Conservation (phyloP, 2,797 vertebrate species). For the Cossypha polioptera region DNA sequence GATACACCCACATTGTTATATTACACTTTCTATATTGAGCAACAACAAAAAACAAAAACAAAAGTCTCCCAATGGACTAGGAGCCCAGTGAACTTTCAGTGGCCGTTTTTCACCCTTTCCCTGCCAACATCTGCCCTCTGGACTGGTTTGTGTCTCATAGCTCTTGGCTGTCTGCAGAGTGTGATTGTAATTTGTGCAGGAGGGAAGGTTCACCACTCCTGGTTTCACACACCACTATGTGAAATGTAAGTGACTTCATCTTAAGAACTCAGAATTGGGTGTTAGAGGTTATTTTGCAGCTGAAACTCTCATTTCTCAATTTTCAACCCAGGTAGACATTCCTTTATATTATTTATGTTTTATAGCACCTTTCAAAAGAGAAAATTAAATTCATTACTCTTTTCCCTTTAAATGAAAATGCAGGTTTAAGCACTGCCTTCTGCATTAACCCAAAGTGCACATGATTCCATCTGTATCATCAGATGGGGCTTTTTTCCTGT, state of each 20-base stretch:
- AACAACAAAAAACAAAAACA: no score
- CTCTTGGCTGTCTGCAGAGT: neutral
- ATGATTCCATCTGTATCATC: neutral
- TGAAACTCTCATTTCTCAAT: neutral
- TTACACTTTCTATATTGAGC: neutral
- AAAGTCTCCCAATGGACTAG: neutral
- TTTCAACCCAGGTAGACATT: neutral
- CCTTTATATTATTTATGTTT: neutral
- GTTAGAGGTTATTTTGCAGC: neutral
- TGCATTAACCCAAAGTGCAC: neutral
- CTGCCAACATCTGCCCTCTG: neutral
- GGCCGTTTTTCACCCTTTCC: neutral
- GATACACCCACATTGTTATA: neutral
- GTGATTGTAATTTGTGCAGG: neutral
- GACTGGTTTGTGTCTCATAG: neutral
- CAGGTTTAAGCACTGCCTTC: neutral
- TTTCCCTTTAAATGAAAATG: neutral
- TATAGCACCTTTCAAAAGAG: neutral
- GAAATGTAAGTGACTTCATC: neutral
- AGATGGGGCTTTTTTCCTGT: neutral
- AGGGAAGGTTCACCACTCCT: neutral
- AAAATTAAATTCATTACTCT: neutral
- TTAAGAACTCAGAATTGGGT: neutral
- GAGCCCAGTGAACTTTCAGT: neutral
- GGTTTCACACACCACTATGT: accelerated